Base-by-base conservation (phyloP, 2,797 vertebrate genomes). In the Lagodon rhomboides region DNA sequence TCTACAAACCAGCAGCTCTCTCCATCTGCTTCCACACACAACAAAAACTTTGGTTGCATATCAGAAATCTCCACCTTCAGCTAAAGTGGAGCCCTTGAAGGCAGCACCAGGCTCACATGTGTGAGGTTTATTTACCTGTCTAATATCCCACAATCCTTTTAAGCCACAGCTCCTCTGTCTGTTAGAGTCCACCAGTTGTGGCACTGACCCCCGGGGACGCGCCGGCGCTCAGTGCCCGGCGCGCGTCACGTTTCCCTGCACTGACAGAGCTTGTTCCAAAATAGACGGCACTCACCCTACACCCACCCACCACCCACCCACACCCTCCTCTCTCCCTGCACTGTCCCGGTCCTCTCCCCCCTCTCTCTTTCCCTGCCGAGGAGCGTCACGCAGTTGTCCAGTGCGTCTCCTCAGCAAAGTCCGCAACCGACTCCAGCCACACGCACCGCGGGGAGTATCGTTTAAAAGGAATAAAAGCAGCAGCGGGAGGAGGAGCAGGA, bases 241-340 rank as follows among this genome's bases (percentile, higher is more conserved):
- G 80, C 79, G 85, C 79, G 84, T 86, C 85, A 87, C 92, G 88
- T 86, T 86, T 91, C 77, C 83, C 68, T 68, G 87, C 23, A 79
- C 87, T 83, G 83, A 91, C 83, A 79, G 83, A 82, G 91, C 84
- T 82, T 44, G 75, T 85, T 94, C 94, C 77, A 95, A 96, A 96
- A 96, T 95, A 95, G 94, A 91, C 73, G 73, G 80, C 77, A 82
- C 73, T 76, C 86, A 74, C 61, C 77, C 73, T 46, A 3, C 68
- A 22, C 65, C 53, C 78, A 41, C 61, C 61, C 61, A 34, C 13
- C 22, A 23, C 76, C 70, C 63, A 30, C 61, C 34, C 77, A 34
- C 59, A 17, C 58, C 79, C 75, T 68, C 65, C 75, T 47, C 73
- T 68, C 67, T 43, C 79, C 43, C 75, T 67, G 27, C 82, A 62